These are phyloP conservation scores for Microcebus griseorufus DNA, from an alignment of 2,113 vertebrate genomes.

Conservation along the genomic window DNA sequence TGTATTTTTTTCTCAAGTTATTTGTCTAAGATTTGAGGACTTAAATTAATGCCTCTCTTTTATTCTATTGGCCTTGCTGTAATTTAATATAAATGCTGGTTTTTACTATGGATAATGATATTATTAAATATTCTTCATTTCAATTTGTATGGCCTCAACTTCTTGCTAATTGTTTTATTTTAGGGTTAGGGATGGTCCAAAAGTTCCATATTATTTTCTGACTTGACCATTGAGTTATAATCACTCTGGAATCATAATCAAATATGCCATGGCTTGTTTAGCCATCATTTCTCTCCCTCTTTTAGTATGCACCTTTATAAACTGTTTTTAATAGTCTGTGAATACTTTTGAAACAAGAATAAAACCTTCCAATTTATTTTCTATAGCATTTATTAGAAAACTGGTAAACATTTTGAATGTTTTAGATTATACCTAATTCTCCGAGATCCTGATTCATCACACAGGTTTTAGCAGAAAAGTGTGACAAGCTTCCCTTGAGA, in stretches of 20 bases:
- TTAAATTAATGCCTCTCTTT: neutral
- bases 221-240: neutral
- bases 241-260: neutral
- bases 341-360: neutral
- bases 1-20: neutral
- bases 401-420: neutral
- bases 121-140: neutral
- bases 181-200: neutral
- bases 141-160: neutral
- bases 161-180: neutral
- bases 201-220: neutral
- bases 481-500: neutral
- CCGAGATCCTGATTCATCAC: neutral
- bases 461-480: neutral
- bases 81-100: neutral
- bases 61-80: neutral
- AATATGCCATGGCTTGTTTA: neutral
- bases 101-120: neutral
- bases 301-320: neutral
- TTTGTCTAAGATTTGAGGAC: neutral
- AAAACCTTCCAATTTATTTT: neutral
- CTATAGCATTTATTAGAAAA: neutral
- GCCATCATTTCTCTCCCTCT: neutral
- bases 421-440: neutral
- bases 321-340: neutral